Conservation (phyloP, 2,797 vertebrate genomes). For the Adrianichthys oophorus region DNA sequence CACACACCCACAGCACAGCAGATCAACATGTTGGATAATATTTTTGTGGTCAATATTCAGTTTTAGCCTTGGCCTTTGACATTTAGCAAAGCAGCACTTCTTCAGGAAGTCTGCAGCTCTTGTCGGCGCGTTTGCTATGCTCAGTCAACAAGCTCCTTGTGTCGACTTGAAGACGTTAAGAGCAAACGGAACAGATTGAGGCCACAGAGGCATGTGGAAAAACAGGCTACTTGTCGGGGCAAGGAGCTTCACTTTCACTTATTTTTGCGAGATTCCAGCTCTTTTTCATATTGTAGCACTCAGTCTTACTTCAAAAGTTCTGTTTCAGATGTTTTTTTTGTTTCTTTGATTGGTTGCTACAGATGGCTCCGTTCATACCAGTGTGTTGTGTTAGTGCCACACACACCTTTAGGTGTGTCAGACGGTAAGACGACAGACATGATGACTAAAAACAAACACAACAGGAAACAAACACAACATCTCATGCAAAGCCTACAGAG, state of each 20-base stretch:
- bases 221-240: not conserved
- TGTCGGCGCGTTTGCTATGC: not conserved
- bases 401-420: too few relatives aligned
- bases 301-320: not conserved
- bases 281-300: not conserved
- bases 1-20: conserved; percentile 15
- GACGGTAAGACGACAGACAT: too few relatives aligned
- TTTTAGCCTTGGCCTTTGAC: conserved; percentile 57
- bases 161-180: not conserved
- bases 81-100: conserved; percentile 51
- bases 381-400: not conserved
- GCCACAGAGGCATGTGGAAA: not conserved
- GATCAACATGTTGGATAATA: conserved; percentile 26
- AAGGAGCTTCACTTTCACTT: not conserved
- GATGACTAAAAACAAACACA: too few relatives aligned
- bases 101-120: conserved; percentile 54
- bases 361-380: conserved; percentile 2
- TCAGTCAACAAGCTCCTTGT: not conserved
- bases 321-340: not conserved
- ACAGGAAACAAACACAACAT: too few relatives aligned
- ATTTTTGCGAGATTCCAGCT: not conserved
- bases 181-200: not conserved
- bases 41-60: conserved; percentile 39
- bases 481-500: too few relatives aligned
- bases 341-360: conserved; percentile 6